Percentiles rank a stretch among this genome's conserved stretches.
phyloP scores from a whole-genome alignment of 2,113 vertebrate species.

The Struthidea cinerea region DNA sequence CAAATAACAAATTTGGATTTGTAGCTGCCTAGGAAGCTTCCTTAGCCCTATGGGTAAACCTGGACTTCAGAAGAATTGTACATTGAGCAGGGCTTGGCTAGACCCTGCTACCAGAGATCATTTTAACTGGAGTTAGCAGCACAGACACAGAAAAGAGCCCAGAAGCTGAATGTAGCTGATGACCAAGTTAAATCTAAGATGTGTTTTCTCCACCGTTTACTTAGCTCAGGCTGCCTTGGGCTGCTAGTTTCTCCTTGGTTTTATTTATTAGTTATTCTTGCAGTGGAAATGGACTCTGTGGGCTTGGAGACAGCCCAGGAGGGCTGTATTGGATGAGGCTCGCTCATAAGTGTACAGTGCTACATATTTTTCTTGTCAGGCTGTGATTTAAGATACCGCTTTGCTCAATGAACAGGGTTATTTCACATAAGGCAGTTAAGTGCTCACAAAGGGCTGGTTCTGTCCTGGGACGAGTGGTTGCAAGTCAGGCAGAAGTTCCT shows the following conservation, averaged over 20 bases:
- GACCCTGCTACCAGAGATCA: background rate
- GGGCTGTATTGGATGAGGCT: background rate
- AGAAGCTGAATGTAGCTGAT: background rate
- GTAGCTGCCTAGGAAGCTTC: background rate
- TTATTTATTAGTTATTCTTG: constrained; percentile 33
- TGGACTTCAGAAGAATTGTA: background rate
- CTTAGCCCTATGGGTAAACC: background rate
- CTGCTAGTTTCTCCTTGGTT: background rate
- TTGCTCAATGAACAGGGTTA: background rate
- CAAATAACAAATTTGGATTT: background rate
- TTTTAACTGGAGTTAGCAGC: background rate
- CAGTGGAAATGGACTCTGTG: background rate
- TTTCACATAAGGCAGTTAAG: background rate
- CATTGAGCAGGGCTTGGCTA: background rate
- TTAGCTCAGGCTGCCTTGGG: background rate
- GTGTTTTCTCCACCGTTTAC: background rate
- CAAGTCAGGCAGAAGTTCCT: background rate
- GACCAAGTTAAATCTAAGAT: background rate
- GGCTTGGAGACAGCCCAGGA: background rate
- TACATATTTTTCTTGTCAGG: background rate
- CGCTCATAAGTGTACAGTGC: background rate
- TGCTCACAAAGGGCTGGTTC: background rate
- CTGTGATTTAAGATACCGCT: background rate
- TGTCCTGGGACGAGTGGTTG: background rate
- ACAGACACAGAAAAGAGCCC: background rate